Conservation (phyloP, 2,888 invertebrate species). For the Shargacucullia verbasci region DNA sequence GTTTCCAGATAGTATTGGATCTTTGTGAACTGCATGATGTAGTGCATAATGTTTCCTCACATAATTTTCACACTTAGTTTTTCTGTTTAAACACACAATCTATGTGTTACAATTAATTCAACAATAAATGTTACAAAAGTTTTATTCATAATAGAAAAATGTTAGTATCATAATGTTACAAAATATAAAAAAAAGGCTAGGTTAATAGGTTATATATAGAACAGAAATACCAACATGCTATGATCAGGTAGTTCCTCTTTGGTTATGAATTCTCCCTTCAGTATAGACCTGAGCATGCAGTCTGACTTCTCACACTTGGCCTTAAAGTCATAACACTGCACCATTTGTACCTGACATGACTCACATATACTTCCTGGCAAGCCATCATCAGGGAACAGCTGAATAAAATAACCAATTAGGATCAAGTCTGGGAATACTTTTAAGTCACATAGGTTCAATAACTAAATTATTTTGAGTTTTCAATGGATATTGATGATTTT, state of each 20-base stretch:
- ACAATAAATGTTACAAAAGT: background rate
- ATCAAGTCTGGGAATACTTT: too few relatives aligned
- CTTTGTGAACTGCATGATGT: too few relatives aligned
- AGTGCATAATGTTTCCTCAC: too few relatives aligned
- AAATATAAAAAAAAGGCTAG: background rate
- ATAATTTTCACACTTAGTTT: too few relatives aligned
- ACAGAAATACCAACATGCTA: constrained; percentile 48
- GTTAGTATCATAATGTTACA: too few relatives aligned
- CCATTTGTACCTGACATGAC: constrained; percentile 67
- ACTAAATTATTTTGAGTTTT: too few relatives aligned
- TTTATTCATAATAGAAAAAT: constrained; percentile 3
- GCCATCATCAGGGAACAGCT: constrained; percentile 65
- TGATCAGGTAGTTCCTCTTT: constrained; percentile 52
- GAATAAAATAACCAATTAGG: constrained; percentile 25
- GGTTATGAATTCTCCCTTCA: constrained; percentile 60
- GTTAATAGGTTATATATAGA: background rate
- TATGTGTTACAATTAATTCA: too few relatives aligned
- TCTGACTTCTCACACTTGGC: constrained; percentile 80
- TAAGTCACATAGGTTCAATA: too few relatives aligned
- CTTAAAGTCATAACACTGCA: constrained; percentile 79
- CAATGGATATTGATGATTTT: too few relatives aligned
- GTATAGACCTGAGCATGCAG: constrained; percentile 67
- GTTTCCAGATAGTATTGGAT: too few relatives aligned
- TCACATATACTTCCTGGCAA: constrained; percentile 71
- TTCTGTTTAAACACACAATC: too few relatives aligned